Percentiles rank a stretch among this genome's conserved stretches.
Evolutionary conservation across 2,888 invertebrate genomes (phyloP).

Genomic region (Pyrgus malvae): DNA sequence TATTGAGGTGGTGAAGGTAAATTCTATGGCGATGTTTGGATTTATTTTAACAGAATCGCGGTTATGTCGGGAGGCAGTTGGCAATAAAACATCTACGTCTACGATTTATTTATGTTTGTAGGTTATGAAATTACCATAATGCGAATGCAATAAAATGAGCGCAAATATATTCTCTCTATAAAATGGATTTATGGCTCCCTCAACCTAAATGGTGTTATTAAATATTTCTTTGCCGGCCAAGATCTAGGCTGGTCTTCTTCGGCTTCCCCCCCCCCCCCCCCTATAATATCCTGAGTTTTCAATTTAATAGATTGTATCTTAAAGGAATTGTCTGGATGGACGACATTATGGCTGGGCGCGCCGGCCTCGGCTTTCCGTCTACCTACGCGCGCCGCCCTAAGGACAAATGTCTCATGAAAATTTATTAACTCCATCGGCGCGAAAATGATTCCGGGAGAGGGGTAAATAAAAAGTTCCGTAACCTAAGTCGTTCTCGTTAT

Average conservation of each 20-base stretch:
- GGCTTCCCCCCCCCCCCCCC: too few relatives aligned
- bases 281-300: too few relatives aligned
- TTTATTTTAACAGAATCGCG: constrained; percentile 21
- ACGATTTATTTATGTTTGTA: constrained; percentile 54
- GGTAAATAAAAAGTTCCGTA: neutral
- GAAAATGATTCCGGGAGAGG: constrained; percentile 33
- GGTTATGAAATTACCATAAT: constrained; percentile 61
- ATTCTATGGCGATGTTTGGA: constrained; percentile 21
- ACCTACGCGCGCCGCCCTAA: constrained; percentile 36
- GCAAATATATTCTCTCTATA: constrained; percentile 53
- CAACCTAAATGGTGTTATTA: constrained; percentile 24
- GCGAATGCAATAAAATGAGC: constrained; percentile 56
- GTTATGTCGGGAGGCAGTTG: constrained; percentile 38
- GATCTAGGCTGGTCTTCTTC: too few relatives aligned
- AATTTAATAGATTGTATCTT: neutral
- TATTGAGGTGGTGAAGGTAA: neutral
- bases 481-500: neutral
- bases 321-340: constrained; percentile 41
- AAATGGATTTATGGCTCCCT: constrained; percentile 44
- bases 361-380: constrained; percentile 50
- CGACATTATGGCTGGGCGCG: constrained; percentile 48
- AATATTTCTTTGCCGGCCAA: constrained; percentile 27
- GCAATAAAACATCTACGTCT: constrained; percentile 57
- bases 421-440: constrained; percentile 38
- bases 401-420: constrained; percentile 48